These are phyloP conservation scores for Chelonia mydas DNA, from an alignment of 2,797 vertebrate genomes.

Conservation along the genomic window DNA sequence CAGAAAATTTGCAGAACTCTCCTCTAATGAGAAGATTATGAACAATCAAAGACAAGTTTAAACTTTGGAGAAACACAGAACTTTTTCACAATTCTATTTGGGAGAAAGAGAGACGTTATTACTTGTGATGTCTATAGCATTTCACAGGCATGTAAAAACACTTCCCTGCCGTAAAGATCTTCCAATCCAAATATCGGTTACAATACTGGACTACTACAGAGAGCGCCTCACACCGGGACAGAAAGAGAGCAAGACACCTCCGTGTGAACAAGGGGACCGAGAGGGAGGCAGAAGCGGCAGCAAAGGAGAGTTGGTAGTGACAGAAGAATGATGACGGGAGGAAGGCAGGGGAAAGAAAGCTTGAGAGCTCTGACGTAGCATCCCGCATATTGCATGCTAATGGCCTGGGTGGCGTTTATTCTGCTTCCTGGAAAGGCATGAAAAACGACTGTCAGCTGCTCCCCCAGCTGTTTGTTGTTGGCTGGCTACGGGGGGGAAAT, in stretches of 20 bases:
- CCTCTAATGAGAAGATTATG: background rate
- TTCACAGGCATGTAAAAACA: background rate
- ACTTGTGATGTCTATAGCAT: background rate
- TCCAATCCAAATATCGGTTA: no score
- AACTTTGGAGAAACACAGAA: background rate
- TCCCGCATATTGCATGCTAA: background rate
- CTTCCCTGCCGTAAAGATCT: background rate
- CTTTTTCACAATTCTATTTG: background rate
- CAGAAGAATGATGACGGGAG: background rate
- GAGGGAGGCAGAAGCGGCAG: background rate
- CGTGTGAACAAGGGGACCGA: background rate
- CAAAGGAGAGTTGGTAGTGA: background rate
- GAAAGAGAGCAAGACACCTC: background rate
- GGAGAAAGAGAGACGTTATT: background rate
- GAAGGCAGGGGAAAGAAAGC: no score
- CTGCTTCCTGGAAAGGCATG: background rate
- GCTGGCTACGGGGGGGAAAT: background rate
- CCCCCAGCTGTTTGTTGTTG: background rate
- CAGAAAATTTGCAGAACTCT: background rate
- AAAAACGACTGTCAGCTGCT: background rate
- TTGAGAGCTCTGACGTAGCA: background rate
- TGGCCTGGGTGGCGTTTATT: background rate
- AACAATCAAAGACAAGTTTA: background rate
- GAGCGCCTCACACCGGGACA: background rate
- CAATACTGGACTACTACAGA: background rate